Evolutionary conservation across 1,140 invertebrate species (phyloP).

Genomic region (Hylyphantes graminicola): DNA sequence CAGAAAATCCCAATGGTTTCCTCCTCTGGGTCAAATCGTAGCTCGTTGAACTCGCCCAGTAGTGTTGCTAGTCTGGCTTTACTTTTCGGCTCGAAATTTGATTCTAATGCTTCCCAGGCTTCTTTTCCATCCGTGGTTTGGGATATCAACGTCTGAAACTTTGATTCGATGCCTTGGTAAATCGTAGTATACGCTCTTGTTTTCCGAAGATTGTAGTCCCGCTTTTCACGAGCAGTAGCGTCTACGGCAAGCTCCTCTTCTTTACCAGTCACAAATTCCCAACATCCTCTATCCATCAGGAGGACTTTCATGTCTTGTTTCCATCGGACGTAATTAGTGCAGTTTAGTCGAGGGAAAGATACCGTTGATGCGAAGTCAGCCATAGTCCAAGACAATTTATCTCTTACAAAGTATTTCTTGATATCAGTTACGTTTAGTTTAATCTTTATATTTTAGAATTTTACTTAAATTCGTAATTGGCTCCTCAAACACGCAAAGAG

Average conservation of each 20-base stretch:
- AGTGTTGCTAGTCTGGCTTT: neutral
- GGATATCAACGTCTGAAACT: neutral
- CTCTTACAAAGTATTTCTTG: too few species aligned
- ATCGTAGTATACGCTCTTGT: neutral
- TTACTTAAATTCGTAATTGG: too few species aligned
- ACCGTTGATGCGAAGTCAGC: too few species aligned
- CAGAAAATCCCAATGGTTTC: neutral
- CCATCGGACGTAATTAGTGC: too few species aligned
- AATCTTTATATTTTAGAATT: too few species aligned
- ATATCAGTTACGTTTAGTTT: too few species aligned
- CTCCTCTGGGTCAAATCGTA: neutral
- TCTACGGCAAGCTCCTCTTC: neutral
- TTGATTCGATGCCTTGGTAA: neutral
- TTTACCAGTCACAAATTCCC: neutral
- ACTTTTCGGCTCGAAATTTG: too few species aligned
- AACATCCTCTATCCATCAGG: neutral
- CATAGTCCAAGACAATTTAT: too few species aligned
- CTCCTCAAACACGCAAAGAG: too few species aligned
- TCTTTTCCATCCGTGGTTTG: neutral
- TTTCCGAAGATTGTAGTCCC: neutral
- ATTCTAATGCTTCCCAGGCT: neutral
- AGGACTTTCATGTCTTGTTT: neutral
- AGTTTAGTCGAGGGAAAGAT: too few species aligned
- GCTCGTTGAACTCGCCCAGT: constrained; percentile 8
- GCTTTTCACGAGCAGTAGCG: neutral